Percentiles rank a stretch among this genome's conserved stretches.
Conservation (phyloP, 2,888 invertebrate species). For the Macaria notata region DNA sequence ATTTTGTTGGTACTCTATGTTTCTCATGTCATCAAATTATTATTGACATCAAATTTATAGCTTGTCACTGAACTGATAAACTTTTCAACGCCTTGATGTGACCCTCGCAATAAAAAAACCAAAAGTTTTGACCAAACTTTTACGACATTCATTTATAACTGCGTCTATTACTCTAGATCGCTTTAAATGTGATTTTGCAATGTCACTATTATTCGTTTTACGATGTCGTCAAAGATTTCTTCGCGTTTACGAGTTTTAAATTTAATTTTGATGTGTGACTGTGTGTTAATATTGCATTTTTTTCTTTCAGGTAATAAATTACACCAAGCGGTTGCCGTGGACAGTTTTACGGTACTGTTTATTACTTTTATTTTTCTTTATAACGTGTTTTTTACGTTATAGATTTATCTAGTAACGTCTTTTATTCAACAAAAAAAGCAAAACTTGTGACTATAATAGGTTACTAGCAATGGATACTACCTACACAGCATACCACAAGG, state of each 20-base stretch:
- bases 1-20: too few relatives aligned
- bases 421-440: too few relatives aligned
- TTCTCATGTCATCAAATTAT: too few relatives aligned
- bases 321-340: background rate
- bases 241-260: slow-evolving; percentile 10
- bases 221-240: slow-evolving; percentile 15
- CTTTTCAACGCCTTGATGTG: slow-evolving; percentile 5
- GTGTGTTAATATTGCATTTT: slow-evolving; percentile 17
- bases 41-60: too few relatives aligned
- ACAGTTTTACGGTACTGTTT: background rate
- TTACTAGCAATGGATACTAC: slow-evolving; percentile 31
- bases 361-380: too few relatives aligned
- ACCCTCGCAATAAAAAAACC: slow-evolving; percentile 10
- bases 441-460: too few relatives aligned
- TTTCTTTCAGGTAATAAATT: slow-evolving; percentile 23
- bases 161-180: slow-evolving; percentile 5
- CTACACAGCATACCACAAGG: slow-evolving; percentile 60
- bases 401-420: too few relatives aligned
- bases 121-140: slow-evolving; percentile 6
- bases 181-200: slow-evolving; percentile 4
- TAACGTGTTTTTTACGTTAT: too few relatives aligned
- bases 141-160: slow-evolving; percentile 8
- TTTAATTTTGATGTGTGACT: slow-evolving; percentile 20
- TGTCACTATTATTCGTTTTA: slow-evolving; percentile 17
- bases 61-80: slow-evolving; percentile 4